Percentiles rank a stretch among this genome's conserved stretches.
These are phyloP conservation scores for Orius laevigatus DNA, from an alignment of 1,140 invertebrate species.

Conservation along the genomic window DNA sequence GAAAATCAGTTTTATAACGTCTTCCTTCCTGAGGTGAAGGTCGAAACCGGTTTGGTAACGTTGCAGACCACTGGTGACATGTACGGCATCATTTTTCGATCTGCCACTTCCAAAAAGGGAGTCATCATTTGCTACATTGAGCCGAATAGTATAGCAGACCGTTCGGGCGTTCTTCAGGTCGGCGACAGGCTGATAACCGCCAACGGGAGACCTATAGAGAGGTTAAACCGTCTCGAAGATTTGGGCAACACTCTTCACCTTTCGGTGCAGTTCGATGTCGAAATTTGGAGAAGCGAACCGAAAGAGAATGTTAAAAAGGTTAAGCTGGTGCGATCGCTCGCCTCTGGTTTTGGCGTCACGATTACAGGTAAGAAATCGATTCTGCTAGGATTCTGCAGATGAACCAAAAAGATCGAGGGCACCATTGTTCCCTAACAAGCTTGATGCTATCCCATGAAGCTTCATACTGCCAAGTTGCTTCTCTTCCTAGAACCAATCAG, in stretches of 20 bases:
- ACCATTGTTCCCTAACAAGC: too few relatives aligned
- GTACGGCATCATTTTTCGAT: constrained; percentile 17
- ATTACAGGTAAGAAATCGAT: constrained; percentile 72
- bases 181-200: constrained; percentile 69
- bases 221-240: constrained; percentile 21
- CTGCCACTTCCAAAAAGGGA: constrained; percentile 13
- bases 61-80: constrained; percentile 35
- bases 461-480: too few relatives aligned
- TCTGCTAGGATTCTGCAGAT: too few relatives aligned
- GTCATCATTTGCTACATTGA: constrained; percentile 45
- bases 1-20: too few relatives aligned
- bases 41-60: constrained; percentile 35
- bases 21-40: constrained; percentile 4
- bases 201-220: constrained; percentile 39
- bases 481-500: too few relatives aligned
- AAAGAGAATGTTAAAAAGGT: constrained; percentile 36
- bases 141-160: constrained; percentile 49
- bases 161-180: constrained; percentile 46
- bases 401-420: too few relatives aligned
- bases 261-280: constrained; percentile 64
- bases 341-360: constrained; percentile 65
- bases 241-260: constrained; percentile 14
- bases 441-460: too few relatives aligned
- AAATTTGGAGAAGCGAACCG: constrained; percentile 27
- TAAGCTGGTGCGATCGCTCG: constrained; percentile 59